Percentiles rank a stretch among this genome's conserved stretches.
Evolutionary conservation across 2,888 invertebrate species (phyloP).

Genomic region (Cryptops parisi): DNA sequence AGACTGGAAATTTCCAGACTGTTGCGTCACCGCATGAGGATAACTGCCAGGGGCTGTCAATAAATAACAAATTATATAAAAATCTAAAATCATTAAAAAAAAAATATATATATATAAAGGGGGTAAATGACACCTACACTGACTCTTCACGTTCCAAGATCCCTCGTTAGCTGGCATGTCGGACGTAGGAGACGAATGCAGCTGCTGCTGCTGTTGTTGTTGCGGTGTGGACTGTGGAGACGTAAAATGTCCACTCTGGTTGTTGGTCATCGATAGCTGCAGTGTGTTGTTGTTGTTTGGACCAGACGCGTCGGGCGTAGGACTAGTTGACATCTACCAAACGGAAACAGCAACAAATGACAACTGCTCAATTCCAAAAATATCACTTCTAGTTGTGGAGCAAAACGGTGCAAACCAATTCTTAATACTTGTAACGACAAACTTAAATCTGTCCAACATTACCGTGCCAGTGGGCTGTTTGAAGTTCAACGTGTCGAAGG

Average conservation of each 20-base stretch:
- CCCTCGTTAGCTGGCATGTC: background rate
- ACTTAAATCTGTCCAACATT: no score
- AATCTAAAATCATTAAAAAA: no score
- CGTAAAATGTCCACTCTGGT: background rate
- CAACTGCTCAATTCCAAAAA: no score
- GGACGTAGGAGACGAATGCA: no score
- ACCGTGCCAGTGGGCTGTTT: no score
- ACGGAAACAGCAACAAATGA: no score
- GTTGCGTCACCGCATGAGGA: background rate
- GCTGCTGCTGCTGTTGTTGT: background rate
- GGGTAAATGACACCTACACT: background rate
- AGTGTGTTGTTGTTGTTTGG: background rate
- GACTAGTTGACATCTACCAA: background rate
- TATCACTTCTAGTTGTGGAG: no score
- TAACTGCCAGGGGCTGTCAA: background rate
- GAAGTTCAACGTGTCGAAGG: constrained; percentile 14
- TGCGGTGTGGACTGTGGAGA: background rate
- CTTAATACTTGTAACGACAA: no score
- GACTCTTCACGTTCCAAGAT: background rate
- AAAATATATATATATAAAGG: no score
- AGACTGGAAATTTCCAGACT: background rate
- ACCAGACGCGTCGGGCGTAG: background rate
- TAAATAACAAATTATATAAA: background rate
- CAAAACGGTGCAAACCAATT: no score
- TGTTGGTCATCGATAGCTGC: background rate